A percentile compares a stretch with the other conserved stretches of the same genome.
phyloP scores from a whole-genome alignment of 2,888 invertebrate species.

The Gasteruption jaculator region DNA sequence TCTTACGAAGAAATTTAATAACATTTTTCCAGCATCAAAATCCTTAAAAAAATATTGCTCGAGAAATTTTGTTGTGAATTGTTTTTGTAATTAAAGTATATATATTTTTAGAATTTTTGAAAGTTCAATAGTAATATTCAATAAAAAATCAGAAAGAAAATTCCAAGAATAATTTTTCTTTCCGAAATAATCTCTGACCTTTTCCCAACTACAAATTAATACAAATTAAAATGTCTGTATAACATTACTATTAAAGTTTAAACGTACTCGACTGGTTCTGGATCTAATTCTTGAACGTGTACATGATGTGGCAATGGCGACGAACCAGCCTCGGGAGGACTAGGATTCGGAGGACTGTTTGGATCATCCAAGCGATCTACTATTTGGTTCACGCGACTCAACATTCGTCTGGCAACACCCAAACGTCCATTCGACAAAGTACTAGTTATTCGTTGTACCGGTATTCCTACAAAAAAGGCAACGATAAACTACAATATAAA shows the following conservation, averaged over 20 bases:
- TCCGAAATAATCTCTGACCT: too few species aligned
- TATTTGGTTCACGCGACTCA: constrained; percentile 50
- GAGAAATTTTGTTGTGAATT: not conserved
- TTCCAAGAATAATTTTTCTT: too few species aligned
- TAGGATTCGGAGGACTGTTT: constrained; percentile 23
- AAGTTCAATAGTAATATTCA: too few species aligned
- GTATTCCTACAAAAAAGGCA: constrained; percentile 42
- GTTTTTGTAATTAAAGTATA: constrained; percentile 3
- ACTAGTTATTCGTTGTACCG: constrained; percentile 54
- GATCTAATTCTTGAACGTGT: constrained; percentile 26
- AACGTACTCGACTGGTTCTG: constrained; percentile 28
- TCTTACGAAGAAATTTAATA: too few species aligned
- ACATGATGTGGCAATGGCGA: constrained; percentile 42
- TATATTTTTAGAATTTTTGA: too few species aligned
- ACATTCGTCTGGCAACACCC: constrained; percentile 54
- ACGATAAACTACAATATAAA: constrained; percentile 1
- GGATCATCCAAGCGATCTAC: constrained; percentile 53
- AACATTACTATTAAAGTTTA: constrained; percentile 1
- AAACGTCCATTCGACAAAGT: constrained; percentile 55
- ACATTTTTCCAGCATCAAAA: not conserved
- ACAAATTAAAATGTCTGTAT: not conserved
- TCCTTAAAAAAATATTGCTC: not conserved
- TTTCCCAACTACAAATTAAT: not conserved
- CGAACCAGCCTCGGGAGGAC: constrained; percentile 34
- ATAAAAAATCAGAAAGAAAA: too few species aligned